phyloP scores from a whole-genome alignment of 2,888 invertebrate genomes.

The Drosophila recens region DNA sequence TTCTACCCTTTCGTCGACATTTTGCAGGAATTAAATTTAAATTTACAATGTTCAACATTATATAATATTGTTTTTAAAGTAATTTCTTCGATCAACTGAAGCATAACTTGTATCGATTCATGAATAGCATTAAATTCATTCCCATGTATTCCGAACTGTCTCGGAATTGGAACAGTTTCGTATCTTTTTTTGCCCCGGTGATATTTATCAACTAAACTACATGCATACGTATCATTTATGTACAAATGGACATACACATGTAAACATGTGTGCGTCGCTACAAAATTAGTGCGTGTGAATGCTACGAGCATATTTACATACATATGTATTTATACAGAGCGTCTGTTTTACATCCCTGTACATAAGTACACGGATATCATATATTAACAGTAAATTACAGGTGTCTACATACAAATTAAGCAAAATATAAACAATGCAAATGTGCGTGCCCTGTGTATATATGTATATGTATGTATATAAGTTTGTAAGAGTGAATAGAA shows the following conservation, averaged over 20 bases:
- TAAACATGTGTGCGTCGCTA: neutral
- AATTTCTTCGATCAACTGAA: neutral
- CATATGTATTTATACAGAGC: neutral
- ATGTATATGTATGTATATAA: neutral
- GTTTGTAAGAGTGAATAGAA: neutral
- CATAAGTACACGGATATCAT: neutral
- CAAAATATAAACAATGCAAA: neutral
- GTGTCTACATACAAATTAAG: neutral
- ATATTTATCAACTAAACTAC: neutral
- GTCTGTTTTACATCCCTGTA: neutral
- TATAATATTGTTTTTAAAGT: slow-evolving; percentile 2
- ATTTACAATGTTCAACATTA: neutral
- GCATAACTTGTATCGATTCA: slow-evolving; percentile 1
- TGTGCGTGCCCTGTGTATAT: neutral
- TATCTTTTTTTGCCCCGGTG: neutral
- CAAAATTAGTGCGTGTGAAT: neutral
- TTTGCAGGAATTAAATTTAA: slow-evolving; percentile 3
- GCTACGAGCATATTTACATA: neutral
- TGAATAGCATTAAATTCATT: neutral
- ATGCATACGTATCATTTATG: neutral
- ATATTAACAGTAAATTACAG: neutral
- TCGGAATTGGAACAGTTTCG: slow-evolving; percentile 14
- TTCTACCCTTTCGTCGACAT: neutral
- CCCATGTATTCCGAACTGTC: slow-evolving; percentile 5
- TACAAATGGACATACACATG: neutral